Evolutionary conservation across 2,113 vertebrate species (phyloP), one percentile per base, ranked within the genome.

Genomic region (Semnornis frantzii): DNA sequence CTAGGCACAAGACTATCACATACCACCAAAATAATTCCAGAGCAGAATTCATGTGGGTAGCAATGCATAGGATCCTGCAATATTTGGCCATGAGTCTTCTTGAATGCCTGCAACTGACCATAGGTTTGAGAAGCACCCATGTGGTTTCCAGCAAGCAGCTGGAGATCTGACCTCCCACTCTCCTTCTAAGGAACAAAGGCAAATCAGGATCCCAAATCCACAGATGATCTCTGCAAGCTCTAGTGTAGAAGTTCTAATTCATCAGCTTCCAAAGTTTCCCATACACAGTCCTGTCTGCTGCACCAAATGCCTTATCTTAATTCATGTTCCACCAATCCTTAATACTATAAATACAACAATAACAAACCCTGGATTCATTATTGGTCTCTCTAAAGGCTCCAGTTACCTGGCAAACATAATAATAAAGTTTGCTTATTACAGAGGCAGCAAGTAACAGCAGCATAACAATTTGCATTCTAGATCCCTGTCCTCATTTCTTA

Each of bases 391-490:
- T 57, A 82, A 94, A 85, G 75, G 68, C 15, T 91, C 48, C 48
- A 50, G 68, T 87, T 92, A 77, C 78, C 57, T 89, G 82, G 82
- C 60, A 91, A 89, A 87, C 46, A 87, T 57, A 86, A 74, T 58
- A 92, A 86, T 72, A 92, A 94, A 90, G 57, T 85, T 91, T 55
- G 23, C 46, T 80, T 87, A 70, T 92, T 94, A 74, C 57, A 85
- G 37, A 52, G 73, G 57, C 28, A 94, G 68, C 37, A 60, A 83
- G 69, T 42, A 76, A 85, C 65, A 85, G 31, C 54, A 1, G 0
- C 84, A 87, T 52, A 92, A 89, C 84, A 92, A 96, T 95, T 93
- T 95, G 75, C 87, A 94, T 92, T 93, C 89, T 77, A 68, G 52
- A 76, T 77, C 57, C 46, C 77, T 77, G 57, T 48, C 75, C 64